Evolutionary conservation across 2,888 invertebrate species (phyloP).

Genomic region (Alloplasta piceator): DNA sequence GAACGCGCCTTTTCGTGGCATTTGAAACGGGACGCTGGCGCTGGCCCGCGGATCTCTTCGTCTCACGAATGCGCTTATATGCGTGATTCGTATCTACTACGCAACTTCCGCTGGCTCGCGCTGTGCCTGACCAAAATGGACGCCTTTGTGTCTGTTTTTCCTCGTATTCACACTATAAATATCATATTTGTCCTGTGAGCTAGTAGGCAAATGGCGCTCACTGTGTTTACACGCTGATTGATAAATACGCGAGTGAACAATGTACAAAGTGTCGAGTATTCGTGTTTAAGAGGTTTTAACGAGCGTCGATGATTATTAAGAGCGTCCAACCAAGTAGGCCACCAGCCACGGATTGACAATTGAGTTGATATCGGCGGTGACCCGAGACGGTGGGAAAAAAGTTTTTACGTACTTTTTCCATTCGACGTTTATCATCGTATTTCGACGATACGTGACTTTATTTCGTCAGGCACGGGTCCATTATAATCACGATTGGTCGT

Average conservation of each 20-base stretch:
- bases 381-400: conserved; percentile 48
- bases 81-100: conserved; percentile 76
- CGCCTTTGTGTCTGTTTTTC: conserved; percentile 83
- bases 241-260: conserved; percentile 72
- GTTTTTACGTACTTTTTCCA: conserved; percentile 46
- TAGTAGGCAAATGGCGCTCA: conserved; percentile 71
- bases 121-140: conserved; percentile 82
- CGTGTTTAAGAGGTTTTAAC: conserved; percentile 46
- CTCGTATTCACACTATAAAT: conserved; percentile 81
- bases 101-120: conserved; percentile 82
- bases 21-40: conserved; percentile 50
- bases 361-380: conserved; percentile 73
- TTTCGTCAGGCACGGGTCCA: conserved; percentile 19
- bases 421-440: conserved; percentile 31
- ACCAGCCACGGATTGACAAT: conserved; percentile 81
- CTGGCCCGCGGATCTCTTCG: conserved; percentile 40
- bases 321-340: conserved; percentile 81
- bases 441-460: conserved; percentile 13
- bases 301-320: conserved; percentile 69
- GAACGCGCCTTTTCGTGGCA: conserved; percentile 60
- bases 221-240: conserved; percentile 75
- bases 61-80: conserved; percentile 56
- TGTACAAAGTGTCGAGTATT: conserved; percentile 59
- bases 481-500: conserved; percentile 35
- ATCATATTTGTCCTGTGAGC: conserved; percentile 74